Base-by-base conservation (phyloP, 2,888 invertebrate genomes). In the Drosophila ustulata region DNA sequence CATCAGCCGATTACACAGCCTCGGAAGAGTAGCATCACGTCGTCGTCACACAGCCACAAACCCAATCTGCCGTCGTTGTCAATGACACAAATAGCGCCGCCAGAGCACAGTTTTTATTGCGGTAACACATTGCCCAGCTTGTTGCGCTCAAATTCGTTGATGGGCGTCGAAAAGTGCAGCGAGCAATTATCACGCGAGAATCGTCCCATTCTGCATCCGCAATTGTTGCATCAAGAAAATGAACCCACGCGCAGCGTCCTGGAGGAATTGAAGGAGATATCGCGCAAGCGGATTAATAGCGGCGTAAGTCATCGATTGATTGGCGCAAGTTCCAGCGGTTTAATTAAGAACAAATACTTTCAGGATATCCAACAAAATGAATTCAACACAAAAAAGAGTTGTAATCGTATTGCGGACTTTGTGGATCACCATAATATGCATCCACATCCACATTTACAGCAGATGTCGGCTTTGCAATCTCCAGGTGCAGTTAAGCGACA, bases 191-290 rank as follows among this genome's bases (percentile, higher is more conserved):
- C 90, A 0, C 76, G 90, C 2, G 92, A 92, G 45, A 92, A 92
- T 83, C 76, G 91, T 3, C 92, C 92, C 1, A 92, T 91, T 52
- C 25, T 91, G 51, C 91, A 91, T 68, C 91, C 91, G 5, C 90
- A 89, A 2, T 85, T 90, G 25, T 87, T 90, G 3, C 88, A 91
- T 28, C 89, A 90, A 0, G 92, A 91, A 52, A 90, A 88, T 55
- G 93, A 93, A 52, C 92, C 92, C 3, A 93, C 93, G 1, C 91
- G 93, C 56, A 94, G 93, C 84, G 94, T 94, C 4, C 84, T 94
- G 37, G 94, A 94, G 82, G 94, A 93, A 11, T 82, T 94, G 0
- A 94, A 93, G 72, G 94, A 94, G 87, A 94, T 94, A 53, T 94
- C 94, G 1, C 90, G 94, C 26, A 94, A 94, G 84, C 91, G 94